These are phyloP conservation scores for Cryptoblepharus egeriae DNA, from an alignment of 2,797 vertebrate species.

Conservation along the genomic window DNA sequence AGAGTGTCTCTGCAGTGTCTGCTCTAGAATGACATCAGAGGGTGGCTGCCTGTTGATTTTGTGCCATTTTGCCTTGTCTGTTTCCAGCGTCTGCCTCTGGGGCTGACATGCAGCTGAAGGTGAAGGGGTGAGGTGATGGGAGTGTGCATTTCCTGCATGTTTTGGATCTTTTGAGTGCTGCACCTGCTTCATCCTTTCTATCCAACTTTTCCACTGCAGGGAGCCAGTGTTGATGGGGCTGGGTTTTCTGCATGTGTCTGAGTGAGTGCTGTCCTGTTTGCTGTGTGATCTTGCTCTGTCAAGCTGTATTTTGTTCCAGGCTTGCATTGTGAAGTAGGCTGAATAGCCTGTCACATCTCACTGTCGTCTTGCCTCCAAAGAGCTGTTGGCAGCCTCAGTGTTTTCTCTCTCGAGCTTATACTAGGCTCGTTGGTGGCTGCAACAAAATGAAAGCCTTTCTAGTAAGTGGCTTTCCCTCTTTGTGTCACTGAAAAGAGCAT, in stretches of 20 bases:
- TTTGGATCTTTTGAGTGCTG: neutral
- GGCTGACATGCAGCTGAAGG: rapidly evolving
- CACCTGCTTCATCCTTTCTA: rapidly evolving
- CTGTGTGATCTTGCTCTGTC: neutral
- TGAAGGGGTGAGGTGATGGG: neutral
- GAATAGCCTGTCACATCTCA: neutral
- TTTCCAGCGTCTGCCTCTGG: neutral
- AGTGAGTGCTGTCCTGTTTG: neutral
- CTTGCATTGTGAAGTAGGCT: slow-evolving; percentile 8
- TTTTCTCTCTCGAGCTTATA: neutral
- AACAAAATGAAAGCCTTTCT: rapidly evolving
- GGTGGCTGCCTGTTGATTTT: neutral
- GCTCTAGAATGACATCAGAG: neutral
- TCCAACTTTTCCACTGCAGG: rapidly evolving
- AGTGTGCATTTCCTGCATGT: slow-evolving; percentile 3
- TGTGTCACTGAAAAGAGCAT: neutral
- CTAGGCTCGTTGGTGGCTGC: neutral
- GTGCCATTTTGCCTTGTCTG: neutral
- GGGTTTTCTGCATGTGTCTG: slow-evolving; percentile 16
- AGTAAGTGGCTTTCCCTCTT: neutral
- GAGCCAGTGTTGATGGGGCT: neutral
- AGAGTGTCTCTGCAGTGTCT: neutral
- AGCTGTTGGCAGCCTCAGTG: neutral
- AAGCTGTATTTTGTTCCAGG: neutral
- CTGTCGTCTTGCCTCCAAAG: neutral